A percentile compares a stretch with the other conserved stretches of the same genome.
These are phyloP conservation scores for Parazoanthus atlanticus DNA, from an alignment of 92 coral and sea anemone species.

Conservation along the genomic window DNA sequence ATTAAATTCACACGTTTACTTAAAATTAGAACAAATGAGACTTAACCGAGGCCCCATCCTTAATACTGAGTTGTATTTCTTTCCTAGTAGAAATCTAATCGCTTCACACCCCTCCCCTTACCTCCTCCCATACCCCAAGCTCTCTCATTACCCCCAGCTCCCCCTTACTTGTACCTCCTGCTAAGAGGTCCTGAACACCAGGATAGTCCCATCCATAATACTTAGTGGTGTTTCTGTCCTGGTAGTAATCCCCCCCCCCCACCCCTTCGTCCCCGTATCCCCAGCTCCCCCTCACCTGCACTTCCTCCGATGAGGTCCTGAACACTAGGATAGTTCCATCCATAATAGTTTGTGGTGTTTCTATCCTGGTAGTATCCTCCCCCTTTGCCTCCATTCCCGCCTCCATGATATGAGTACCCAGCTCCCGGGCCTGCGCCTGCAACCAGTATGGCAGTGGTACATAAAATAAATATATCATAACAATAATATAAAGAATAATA, in stretches of 20 bases:
- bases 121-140: too few relatives aligned
- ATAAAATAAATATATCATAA: too few relatives aligned
- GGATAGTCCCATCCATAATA: slow-evolving; percentile 79
- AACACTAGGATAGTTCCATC: slow-evolving; percentile 76
- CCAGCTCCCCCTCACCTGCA: slow-evolving; percentile 58
- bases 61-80: slow-evolving; percentile 66
- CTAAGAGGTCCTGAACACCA: slow-evolving; percentile 64
- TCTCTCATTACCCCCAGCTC: neutral
- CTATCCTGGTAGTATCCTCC: slow-evolving; percentile 84
- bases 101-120: neutral
- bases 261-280: neutral
- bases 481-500: too few relatives aligned
- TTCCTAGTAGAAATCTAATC: slow-evolving; percentile 64
- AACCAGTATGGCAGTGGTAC: neutral
- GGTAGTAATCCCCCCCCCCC: slow-evolving; percentile 50
- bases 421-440: slow-evolving; percentile 98
- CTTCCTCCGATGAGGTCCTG: slow-evolving; percentile 83
- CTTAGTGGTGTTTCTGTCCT: slow-evolving; percentile 70
- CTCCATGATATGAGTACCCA: slow-evolving; percentile 79
- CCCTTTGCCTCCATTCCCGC: slow-evolving; percentile 93
- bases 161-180: slow-evolving; percentile 78
- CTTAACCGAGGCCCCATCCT: too few relatives aligned
- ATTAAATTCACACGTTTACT: too few relatives aligned
- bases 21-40: too few relatives aligned
- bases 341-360: slow-evolving; percentile 69